A percentile compares a stretch with the other conserved stretches of the same genome.
These are phyloP conservation scores for Acronicta alni DNA, from an alignment of 2,888 invertebrate species.

Conservation along the genomic window DNA sequence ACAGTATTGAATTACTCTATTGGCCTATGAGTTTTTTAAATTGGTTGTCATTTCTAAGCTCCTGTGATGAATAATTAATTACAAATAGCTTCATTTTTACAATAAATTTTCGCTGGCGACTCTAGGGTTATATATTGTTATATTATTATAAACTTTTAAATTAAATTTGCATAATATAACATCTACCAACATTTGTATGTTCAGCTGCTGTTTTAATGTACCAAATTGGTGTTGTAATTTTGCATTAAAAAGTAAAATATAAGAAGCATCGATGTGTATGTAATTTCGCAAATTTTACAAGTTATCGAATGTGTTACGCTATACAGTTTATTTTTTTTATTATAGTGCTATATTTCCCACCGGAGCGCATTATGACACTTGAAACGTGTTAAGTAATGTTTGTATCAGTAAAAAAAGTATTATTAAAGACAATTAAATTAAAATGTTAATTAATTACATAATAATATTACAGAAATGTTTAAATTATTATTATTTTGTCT, in stretches of 20 bases:
- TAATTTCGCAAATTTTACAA: conserved; percentile 66
- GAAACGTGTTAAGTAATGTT: conserved; percentile 18
- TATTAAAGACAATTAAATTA: neutral
- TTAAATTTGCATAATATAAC: neutral
- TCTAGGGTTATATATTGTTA: neutral
- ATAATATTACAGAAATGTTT: too few relatives aligned
- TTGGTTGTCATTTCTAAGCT: conserved; percentile 9
- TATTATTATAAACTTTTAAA: neutral
- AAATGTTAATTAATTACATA: neutral
- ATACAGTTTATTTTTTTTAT: conserved; percentile 58
- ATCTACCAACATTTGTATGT: conserved; percentile 14
- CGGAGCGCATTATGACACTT: conserved; percentile 28
- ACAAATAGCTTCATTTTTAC: conserved; percentile 14
- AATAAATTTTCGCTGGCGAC: too few relatives aligned
- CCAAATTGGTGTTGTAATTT: conserved; percentile 19
- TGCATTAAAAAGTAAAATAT: conserved; percentile 26
- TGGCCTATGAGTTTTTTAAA: conserved; percentile 13
- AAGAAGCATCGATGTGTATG: conserved; percentile 61
- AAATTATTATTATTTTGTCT: too few relatives aligned
- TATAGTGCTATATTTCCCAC: conserved; percentile 36
- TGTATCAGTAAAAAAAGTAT: neutral
- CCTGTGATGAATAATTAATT: conserved; percentile 9
- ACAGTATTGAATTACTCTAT: conserved; percentile 17
- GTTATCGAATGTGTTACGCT: conserved; percentile 43
- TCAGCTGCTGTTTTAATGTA: conserved; percentile 20